These are phyloP conservation scores for Amorpha juglandis DNA, from an alignment of 2,888 invertebrate genomes.

Conservation along the genomic window DNA sequence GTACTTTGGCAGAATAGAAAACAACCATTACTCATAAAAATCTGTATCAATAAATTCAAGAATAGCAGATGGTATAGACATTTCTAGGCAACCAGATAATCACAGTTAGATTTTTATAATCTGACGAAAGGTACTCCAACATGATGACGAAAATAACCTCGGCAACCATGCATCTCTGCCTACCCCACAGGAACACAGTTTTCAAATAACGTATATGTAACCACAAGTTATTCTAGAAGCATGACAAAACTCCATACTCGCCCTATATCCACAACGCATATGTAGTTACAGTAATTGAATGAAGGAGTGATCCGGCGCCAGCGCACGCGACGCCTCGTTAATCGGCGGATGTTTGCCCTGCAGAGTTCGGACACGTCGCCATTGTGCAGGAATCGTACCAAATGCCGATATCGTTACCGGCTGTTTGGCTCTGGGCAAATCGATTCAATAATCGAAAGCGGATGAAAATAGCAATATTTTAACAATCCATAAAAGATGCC, in stretches of 20 bases:
- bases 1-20: no score
- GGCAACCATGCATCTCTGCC: no score
- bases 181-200: no score
- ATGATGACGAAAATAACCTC: no score
- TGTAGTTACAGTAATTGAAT: constrained; percentile 1
- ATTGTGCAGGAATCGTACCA: constrained; percentile 12
- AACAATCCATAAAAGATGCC: no score
- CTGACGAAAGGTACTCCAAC: no score
- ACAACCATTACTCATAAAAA: no score
- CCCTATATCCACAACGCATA: neutral
- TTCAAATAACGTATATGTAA: neutral
- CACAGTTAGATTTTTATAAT: no score
- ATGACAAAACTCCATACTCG: neutral
- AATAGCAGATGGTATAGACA: no score
- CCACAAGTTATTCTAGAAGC: neutral
- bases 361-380: neutral
- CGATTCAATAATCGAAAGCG: neutral
- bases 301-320: constrained; percentile 23
- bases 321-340: constrained; percentile 30
- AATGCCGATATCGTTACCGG: neutral
- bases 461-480: no score
- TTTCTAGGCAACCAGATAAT: no score
- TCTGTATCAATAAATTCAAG: no score
- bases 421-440: neutral
- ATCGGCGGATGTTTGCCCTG: constrained; percentile 43